phyloP scores from a whole-genome alignment of 2,113 vertebrate species.

The Saguinus midas region DNA sequence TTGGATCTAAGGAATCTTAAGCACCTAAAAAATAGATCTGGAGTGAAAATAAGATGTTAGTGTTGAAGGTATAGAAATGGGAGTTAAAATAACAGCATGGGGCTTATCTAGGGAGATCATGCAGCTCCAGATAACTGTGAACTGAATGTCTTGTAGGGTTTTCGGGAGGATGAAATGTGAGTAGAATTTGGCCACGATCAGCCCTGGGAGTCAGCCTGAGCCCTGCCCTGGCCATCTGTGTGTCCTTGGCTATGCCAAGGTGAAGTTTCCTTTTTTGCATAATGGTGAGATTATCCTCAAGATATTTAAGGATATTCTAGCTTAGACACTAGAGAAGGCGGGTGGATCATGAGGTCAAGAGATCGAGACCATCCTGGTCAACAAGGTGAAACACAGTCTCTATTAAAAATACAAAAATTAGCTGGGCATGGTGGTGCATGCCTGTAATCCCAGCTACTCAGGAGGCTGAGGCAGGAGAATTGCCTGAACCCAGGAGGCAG shows the following conservation, averaged over 20 bases:
- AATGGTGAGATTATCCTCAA: not conserved
- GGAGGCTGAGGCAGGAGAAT: no score
- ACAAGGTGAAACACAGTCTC: no score
- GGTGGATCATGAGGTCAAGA: no score
- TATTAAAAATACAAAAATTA: no score
- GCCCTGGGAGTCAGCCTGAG: not conserved
- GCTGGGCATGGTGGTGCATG: no score
- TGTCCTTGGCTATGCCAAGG: not conserved
- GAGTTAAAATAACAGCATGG: not conserved
- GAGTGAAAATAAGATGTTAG: not conserved
- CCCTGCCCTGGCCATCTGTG: not conserved
- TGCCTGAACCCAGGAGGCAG: no score
- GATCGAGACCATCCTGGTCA: no score
- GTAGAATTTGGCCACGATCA: not conserved
- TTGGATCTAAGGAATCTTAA: not conserved
- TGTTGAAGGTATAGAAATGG: not conserved
- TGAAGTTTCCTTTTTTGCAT: not conserved
- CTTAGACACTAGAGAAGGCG: not conserved
- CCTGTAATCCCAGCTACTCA: no score
- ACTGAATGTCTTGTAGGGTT: not conserved
- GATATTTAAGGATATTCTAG: not conserved
- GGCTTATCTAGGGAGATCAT: not conserved
- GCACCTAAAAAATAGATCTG: not conserved
- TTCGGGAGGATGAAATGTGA: not conserved
- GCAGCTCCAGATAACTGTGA: not conserved